These are phyloP conservation scores for Drymodes brunneopygia DNA, from an alignment of 2,113 vertebrate species.

Conservation along the genomic window DNA sequence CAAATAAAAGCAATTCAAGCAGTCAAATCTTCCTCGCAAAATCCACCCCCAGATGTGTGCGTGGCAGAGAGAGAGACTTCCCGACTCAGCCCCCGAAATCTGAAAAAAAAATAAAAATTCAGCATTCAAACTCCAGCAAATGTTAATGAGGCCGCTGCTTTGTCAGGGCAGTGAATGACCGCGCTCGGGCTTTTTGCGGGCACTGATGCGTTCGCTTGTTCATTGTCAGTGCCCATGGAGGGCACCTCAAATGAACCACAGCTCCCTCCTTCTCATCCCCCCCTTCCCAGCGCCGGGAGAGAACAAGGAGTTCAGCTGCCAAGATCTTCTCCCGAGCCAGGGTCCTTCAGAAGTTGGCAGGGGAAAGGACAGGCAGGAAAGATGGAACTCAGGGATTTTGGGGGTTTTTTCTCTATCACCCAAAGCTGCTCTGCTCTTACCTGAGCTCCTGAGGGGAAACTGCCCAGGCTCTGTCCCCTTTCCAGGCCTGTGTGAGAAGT, in stretches of 20 bases:
- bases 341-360: background rate
- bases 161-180: conserved; percentile 55
- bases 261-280: conserved; percentile 28
- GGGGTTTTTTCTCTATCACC: background rate
- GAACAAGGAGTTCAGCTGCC: conserved; percentile 23
- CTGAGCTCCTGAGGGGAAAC: background rate
- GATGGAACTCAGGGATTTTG: background rate
- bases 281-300: conserved; percentile 3
- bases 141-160: conserved; percentile 5
- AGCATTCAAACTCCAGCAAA: background rate
- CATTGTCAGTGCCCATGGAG: conserved; percentile 43
- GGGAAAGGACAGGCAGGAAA: background rate
- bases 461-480: background rate
- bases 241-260: conserved; percentile 47
- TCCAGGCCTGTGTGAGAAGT: background rate
- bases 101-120: background rate
- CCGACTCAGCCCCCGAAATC: background rate
- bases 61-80: conserved; percentile 14
- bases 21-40: background rate
- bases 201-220: conserved; percentile 52
- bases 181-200: conserved; percentile 51
- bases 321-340: background rate
- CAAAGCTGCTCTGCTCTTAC: background rate
- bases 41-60: background rate
- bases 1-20: background rate